These are phyloP conservation scores for Halcyon senegalensis DNA, from an alignment of 2,113 vertebrate species.

Conservation along the genomic window DNA sequence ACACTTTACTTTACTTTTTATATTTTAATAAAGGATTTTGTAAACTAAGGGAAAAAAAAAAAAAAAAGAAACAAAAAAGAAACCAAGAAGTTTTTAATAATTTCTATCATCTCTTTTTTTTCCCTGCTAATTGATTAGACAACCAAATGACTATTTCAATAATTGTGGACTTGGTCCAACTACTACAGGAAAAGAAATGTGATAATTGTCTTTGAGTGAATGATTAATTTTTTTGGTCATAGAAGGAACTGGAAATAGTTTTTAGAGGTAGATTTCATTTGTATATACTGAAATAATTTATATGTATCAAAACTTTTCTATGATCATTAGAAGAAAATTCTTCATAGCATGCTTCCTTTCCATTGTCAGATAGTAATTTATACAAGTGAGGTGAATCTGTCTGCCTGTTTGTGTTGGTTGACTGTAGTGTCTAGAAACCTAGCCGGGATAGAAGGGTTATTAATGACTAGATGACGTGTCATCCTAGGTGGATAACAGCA, in stretches of 20 bases:
- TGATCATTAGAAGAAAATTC: not conserved
- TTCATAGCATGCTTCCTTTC: not conserved
- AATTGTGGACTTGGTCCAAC: rapidly evolving
- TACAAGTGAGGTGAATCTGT: not conserved
- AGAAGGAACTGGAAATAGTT: not conserved
- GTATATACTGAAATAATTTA: not conserved
- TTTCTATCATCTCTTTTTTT: not conserved
- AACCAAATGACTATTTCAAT: not conserved
- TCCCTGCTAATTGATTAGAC: not conserved
- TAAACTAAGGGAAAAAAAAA: not conserved
- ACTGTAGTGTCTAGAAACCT: not conserved
- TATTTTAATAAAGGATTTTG: not conserved
- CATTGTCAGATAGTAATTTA: not conserved
- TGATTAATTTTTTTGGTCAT: not conserved
- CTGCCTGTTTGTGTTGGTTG: not conserved
- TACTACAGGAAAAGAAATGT: not conserved
- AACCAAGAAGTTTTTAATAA: not conserved
- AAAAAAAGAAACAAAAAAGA: too few relatives aligned
- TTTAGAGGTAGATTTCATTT: not conserved
- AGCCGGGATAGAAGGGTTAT: not conserved
- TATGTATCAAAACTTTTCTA: not conserved
- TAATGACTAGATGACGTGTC: not conserved
- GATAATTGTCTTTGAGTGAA: not conserved
- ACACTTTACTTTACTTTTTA: not conserved
- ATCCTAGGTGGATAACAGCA: not conserved